Evolutionary conservation across 2,888 invertebrate species (phyloP), one percentile per base, ranked within the genome.

Genomic region (Callyntrura sp.): DNA sequence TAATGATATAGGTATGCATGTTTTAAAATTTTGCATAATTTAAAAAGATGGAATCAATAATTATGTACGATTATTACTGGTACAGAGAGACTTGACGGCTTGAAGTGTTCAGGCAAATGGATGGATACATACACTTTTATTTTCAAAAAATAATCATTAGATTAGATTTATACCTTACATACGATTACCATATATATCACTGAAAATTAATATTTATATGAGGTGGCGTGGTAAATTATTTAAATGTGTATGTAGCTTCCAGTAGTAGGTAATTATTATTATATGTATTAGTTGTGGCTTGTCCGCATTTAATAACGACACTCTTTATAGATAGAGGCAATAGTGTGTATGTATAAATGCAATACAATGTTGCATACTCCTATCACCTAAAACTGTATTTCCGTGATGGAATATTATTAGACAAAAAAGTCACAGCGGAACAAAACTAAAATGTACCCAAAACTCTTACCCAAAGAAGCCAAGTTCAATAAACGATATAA

Each of bases 61-160:
- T 48, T 48, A 48, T 48, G 48, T 11, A 62, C 25, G 25, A 25
- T 35, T 35, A 35, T 35, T 35, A 35, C 35, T 35, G 2, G 35
- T 35, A 35, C 3, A 6, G 35, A 35, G 35, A n/a, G n/a, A n/a
- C n/a, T n/a, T n/a, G n/a, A n/a, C n/a, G n/a, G n/a, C n/a, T n/a
- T n/a, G n/a, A n/a, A n/a, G 35, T 35, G 35, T 35, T 35, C 28
- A 68, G 68, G 6, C n/a, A 25, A 68, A 35, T 68, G 17, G 11
- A 12, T 79, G 78, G 78, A 78, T 78, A 60, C 35, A 78, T n/a
- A 51, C 25, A 78, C 23, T 79, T 79, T 79, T 79, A 79, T 79
- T 79, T 79, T 60, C 55, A 25, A 78, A 79, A 79, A 79, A 60
- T 55, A 79, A 60, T 79, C 8, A 79, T 11, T 79, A 57, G 60